Evolutionary conservation across 2,113 vertebrate species (phyloP).

Genomic region (Phylloscopus whistleri): DNA sequence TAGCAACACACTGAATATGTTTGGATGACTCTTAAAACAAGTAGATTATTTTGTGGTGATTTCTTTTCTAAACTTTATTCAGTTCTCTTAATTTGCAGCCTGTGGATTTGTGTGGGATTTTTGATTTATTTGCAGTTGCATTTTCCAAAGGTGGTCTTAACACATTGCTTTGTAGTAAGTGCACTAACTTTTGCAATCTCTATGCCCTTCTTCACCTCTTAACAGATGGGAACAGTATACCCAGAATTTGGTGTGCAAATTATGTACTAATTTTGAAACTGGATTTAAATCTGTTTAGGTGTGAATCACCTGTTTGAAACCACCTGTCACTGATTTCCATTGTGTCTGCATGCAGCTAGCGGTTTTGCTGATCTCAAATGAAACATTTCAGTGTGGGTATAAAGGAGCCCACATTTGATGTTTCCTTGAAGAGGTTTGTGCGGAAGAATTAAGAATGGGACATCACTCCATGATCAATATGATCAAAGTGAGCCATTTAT

Average conservation of each 20-base stretch:
- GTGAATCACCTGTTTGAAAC: background rate
- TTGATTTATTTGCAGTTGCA: background rate
- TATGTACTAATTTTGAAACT: background rate
- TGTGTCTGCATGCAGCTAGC: background rate
- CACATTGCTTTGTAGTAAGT: accelerated
- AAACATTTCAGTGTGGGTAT: background rate
- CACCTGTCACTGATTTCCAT: background rate
- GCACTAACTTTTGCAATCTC: background rate
- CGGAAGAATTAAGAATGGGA: no score
- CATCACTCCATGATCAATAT: no score
- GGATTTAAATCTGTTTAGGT: background rate
- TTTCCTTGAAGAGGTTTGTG: background rate
- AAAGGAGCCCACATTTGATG: background rate
- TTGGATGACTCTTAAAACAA: background rate
- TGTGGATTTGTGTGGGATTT: background rate
- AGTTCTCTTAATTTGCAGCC: background rate
- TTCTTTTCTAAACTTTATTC: background rate
- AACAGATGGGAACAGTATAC: background rate
- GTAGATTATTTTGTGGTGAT: background rate
- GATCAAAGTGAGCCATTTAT: no score
- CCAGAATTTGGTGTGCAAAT: background rate
- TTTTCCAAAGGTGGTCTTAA: background rate
- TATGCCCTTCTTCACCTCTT: background rate
- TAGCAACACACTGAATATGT: background rate
- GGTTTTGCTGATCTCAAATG: background rate